These are phyloP conservation scores for Bombus superbus DNA, from an alignment of 1,140 invertebrate species.

Conservation along the genomic window DNA sequence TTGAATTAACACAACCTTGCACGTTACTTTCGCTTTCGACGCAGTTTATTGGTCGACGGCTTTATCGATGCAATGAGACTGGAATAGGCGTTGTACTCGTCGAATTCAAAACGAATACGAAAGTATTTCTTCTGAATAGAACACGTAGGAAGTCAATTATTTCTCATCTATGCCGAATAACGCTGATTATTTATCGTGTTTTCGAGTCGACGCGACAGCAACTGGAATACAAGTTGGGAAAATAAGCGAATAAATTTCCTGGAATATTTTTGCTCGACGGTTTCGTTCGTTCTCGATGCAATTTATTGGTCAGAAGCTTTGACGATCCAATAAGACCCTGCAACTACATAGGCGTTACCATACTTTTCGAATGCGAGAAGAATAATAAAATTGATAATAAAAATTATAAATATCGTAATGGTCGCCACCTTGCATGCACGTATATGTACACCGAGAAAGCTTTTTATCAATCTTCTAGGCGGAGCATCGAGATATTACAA, in stretches of 20 bases:
- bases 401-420: constrained; percentile 3
- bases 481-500: neutral
- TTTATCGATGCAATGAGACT: neutral
- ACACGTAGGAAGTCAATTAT: neutral
- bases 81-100: neutral
- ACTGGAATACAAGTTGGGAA: neutral
- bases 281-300: neutral
- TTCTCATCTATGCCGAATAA: too few species aligned
- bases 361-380: neutral
- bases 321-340: neutral
- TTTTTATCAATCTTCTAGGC: neutral
- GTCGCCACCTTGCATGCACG: neutral
- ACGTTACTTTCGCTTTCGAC: neutral
- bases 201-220: neutral
- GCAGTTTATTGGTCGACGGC: neutral
- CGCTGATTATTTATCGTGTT: neutral
- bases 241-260: neutral
- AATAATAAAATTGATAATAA: too few species aligned
- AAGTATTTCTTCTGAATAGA: too few species aligned
- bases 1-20: neutral
- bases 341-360: neutral
- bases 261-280: neutral
- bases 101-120: neutral
- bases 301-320: neutral
- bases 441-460: neutral